A percentile compares a stretch with the other conserved stretches of the same genome.
These are phyloP conservation scores for Gymnobelideus leadbeateri DNA, from an alignment of 2,113 vertebrate genomes.

Conservation along the genomic window DNA sequence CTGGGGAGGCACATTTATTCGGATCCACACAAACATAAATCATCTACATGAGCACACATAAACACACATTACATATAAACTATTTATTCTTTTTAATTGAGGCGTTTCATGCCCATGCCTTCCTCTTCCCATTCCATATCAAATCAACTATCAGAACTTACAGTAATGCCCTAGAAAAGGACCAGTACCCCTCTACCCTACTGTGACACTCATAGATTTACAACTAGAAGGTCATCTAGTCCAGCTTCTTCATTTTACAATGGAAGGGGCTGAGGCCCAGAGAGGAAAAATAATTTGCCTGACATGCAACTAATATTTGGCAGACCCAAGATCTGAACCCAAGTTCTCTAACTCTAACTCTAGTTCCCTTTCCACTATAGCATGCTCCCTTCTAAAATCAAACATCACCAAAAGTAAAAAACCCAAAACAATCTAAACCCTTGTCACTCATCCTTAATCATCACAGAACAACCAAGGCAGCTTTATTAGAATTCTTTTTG, in stretches of 20 bases:
- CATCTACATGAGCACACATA: too few relatives aligned
- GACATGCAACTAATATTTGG: not conserved
- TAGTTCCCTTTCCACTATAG: not conserved
- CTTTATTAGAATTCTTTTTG: not conserved
- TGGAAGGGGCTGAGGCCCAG: not conserved
- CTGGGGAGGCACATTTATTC: too few relatives aligned
- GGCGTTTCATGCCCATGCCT: not conserved
- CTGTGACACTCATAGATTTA: not conserved
- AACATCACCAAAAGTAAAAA: not conserved
- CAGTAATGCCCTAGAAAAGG: too few relatives aligned
- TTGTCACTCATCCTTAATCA: not conserved
- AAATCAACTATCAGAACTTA: not conserved
- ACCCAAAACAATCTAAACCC: not conserved
- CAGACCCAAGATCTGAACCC: not conserved
- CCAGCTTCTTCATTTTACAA: not conserved
- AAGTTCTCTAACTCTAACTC: not conserved
- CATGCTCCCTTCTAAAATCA: not conserved
- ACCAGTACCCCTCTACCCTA: not conserved
- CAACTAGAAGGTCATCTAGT: not conserved
- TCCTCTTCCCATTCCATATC: not conserved
- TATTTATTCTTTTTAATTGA: conserved; percentile 25
- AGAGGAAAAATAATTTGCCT: not conserved
- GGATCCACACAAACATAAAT: too few relatives aligned
- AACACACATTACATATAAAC: too few relatives aligned
- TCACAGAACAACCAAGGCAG: not conserved